Percentiles rank a stretch among this genome's conserved stretches.
phyloP scores from a whole-genome alignment of 2,113 vertebrate species.

The Oxyura jamaicensis region DNA sequence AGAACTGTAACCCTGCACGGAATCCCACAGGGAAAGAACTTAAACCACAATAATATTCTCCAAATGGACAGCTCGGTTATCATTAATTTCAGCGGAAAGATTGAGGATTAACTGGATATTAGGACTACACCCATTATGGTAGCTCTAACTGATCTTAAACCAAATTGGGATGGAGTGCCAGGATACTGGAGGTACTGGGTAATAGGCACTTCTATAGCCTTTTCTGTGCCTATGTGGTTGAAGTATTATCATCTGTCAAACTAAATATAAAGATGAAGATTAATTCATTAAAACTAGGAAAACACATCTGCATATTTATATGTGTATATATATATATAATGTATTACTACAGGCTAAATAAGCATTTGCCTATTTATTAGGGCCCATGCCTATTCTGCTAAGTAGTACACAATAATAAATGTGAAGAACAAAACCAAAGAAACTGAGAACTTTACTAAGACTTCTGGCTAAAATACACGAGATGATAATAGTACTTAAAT shows the following conservation, averaged over 20 bases:
- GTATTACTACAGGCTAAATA: neutral
- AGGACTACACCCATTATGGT: neutral
- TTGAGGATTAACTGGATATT: neutral
- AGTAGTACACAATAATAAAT: neutral
- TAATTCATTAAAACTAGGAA: neutral
- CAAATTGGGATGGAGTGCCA: neutral
- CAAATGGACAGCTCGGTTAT: accelerated
- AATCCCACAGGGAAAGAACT: neutral
- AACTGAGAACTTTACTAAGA: neutral
- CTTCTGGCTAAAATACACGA: neutral
- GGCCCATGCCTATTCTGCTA: neutral
- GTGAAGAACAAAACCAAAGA: neutral
- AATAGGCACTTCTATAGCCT: neutral
- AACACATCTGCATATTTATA: neutral
- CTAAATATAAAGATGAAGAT: neutral
- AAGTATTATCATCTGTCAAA: neutral
- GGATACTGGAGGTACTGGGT: neutral
- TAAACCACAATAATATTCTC: neutral
- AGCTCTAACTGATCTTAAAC: neutral
- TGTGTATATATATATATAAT: too few species aligned
- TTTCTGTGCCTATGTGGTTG: neutral
- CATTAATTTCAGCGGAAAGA: neutral
- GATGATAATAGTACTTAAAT: neutral
- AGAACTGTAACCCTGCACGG: neutral
- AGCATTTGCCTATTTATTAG: neutral